Base-by-base conservation (phyloP, 1,140 invertebrate species). In the Drosophila pachea region DNA sequence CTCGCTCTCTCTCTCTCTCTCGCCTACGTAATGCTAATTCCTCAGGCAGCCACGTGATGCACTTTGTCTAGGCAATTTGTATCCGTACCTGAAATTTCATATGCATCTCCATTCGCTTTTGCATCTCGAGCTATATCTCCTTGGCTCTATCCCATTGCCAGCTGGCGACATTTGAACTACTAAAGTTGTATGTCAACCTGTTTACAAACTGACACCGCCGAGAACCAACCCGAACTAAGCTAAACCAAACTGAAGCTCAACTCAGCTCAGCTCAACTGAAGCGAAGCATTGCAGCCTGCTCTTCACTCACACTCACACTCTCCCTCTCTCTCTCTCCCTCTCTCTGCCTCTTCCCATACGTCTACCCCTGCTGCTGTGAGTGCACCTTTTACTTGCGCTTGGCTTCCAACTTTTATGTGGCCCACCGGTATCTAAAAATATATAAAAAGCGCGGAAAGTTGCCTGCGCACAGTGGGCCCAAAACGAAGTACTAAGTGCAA, bases 171-270 rank as follows among this genome's bases (percentile, higher is more conserved):
- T 81, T 79, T 79, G 73, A 81, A 81, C 76, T 73, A 63, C 16
- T 29, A 65, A 81, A 78, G 68, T 69, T 81, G 62, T 69, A 66
- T 79, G 77, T 81, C 77, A 79, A 81, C 77, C 77, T 79, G 77
- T 79, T 81, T 66, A 54, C 59, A 67, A 81, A 65, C 38, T 76
- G 73, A 79, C 77, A 81, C 64, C 73, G 53, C 64, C 73, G 53
- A 52, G 50, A 16, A n/a, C 45, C 29, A 47, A 49, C 53, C 36
- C 14, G 5, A 59, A 40, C 45, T 42, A 7, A 61, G 40, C 43
- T 31, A 7, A 60, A 60, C 43, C 6, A 7, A 60, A 58, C 55
- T 45, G 22, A 55, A 55, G 7, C 54, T 48, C 32, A 58, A 65
- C 64, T 67, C 33, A 59, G 7, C 54, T 48, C 32, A 58, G 58